Conservation (phyloP, 2,888 invertebrate species). For the Dryocosmus kuriphilus region DNA sequence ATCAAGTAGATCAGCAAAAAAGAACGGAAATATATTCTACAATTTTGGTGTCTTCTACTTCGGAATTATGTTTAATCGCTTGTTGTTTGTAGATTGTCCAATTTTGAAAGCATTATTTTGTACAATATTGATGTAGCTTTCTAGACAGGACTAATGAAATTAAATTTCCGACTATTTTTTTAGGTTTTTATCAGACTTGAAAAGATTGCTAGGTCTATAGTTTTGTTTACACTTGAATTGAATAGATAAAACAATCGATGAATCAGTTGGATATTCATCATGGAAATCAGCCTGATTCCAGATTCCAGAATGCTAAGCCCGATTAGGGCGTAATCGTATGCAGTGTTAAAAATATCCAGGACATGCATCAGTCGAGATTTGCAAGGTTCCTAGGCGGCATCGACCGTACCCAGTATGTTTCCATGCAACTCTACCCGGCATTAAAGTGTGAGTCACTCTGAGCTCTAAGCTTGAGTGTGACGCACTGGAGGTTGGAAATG, state of each 20-base stretch:
- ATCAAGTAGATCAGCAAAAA: too few relatives aligned
- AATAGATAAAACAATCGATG: background rate
- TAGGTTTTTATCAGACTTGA: too few relatives aligned
- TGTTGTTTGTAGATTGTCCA: too few relatives aligned
- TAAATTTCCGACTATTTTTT: too few relatives aligned
- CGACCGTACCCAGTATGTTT: conserved; percentile 33
- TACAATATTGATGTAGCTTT: too few relatives aligned
- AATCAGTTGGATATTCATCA: background rate
- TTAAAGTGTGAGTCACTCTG: conserved; percentile 22
- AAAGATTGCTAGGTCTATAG: too few relatives aligned
- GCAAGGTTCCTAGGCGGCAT: conserved; percentile 41
- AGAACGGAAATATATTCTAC: too few relatives aligned
- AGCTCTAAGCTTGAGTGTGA: background rate
- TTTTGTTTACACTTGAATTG: background rate
- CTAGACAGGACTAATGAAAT: too few relatives aligned
- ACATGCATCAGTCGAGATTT: conserved; percentile 70
- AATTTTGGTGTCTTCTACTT: too few relatives aligned
- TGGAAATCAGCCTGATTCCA: conserved; percentile 7
- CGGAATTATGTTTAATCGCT: too few relatives aligned
- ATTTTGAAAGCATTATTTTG: too few relatives aligned
- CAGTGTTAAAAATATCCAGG: conserved; percentile 47
- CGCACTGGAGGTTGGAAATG: conserved; percentile 13
- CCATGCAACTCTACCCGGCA: conserved; percentile 24
- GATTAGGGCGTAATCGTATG: conserved; percentile 31
- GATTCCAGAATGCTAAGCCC: conserved; percentile 1